phyloP scores from a whole-genome alignment of 2,888 invertebrate genomes.

The Netelia virgata region DNA sequence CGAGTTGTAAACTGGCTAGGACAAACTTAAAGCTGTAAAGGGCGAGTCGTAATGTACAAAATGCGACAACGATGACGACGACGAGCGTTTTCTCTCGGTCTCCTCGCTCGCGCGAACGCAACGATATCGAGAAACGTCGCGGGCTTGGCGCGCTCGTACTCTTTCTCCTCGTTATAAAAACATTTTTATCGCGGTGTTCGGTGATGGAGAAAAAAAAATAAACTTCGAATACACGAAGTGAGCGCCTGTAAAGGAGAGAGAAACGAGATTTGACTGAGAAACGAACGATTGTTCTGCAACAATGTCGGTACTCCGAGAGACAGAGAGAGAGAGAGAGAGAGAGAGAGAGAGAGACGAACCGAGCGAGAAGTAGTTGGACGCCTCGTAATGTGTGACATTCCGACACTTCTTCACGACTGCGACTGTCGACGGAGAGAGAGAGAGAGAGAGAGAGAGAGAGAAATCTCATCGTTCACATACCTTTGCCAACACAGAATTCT shows the following conservation, averaged over 20 bases:
- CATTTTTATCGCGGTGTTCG: slow-evolving; percentile 77
- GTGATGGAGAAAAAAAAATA: slow-evolving; percentile 33
- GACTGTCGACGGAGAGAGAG: background rate
- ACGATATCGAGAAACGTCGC: slow-evolving; percentile 64
- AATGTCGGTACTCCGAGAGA: background rate
- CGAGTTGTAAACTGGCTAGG: slow-evolving; percentile 75
- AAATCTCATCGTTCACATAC: background rate
- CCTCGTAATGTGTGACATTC: slow-evolving; percentile 12
- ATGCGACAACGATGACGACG: slow-evolving; percentile 53
- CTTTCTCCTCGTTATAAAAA: slow-evolving; percentile 76
- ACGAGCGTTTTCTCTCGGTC: slow-evolving; percentile 8
- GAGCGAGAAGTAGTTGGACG: slow-evolving; percentile 33
- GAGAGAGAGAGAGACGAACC: background rate
- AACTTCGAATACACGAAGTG: slow-evolving; percentile 23
- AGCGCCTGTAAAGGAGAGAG: slow-evolving; percentile 9
- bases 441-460: no score
- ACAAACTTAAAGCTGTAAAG: slow-evolving; percentile 78
- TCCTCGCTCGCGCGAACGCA: slow-evolving; percentile 61
- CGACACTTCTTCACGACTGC: slow-evolving; percentile 48
- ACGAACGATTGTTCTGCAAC: slow-evolving; percentile 60
- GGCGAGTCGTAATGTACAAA: slow-evolving; percentile 72
- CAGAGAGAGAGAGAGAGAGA: no score
- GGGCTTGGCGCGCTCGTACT: slow-evolving; percentile 48
- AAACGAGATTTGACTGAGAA: slow-evolving; percentile 58
- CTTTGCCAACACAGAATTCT: slow-evolving; percentile 49